Evolutionary conservation across 2,888 invertebrate genomes (phyloP), one percentile per base, ranked within the genome.

Genomic region (Sesia apiformis): DNA sequence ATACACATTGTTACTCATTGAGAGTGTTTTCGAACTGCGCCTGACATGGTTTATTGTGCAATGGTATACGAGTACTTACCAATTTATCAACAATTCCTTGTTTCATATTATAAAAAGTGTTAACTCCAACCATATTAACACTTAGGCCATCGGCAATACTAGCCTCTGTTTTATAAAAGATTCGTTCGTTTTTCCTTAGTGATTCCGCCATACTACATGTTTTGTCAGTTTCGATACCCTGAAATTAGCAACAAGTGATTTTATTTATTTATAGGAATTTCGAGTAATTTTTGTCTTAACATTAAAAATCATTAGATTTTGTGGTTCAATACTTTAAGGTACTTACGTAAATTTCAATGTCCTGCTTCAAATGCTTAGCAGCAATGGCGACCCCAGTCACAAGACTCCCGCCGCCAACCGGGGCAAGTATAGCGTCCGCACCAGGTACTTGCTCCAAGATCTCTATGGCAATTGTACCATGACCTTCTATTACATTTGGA

Each of bases 391-490:
- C 91, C 0, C 98, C 98, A 5, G 96, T 94, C 46, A 98, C 92
- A 0, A 98, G 90, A 1, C 98, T 97, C 7, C 95, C 97, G 3
- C 98, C 98, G 0, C 98, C 98, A 0, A 97, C 95, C 0, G 98
- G 98, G 3, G 98, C 92, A 4, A 98, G 85, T 52, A 98, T 92
- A 0, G 97, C 97, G 77, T 98, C 98, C 4, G 96, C 92, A 54
- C 93, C 90, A 0, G 93, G 92, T 0, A 97, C 94, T 81, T 98
- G 96, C 67, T 98, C 97, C 38, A 97, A 79, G 54, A 98, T 95
- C 82, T 98, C 98, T 64, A 98, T 84, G n/a, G 97, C 98, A 70
- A 96, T 91, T 0, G 98, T 96, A 2, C 98, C 98, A 80, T 98
- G 97, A 0, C 98, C 98, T 53, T 97, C 97, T 83, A 98, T 93